Conservation (phyloP, 2,797 vertebrate species). For the Aphelocoma californica region DNA sequence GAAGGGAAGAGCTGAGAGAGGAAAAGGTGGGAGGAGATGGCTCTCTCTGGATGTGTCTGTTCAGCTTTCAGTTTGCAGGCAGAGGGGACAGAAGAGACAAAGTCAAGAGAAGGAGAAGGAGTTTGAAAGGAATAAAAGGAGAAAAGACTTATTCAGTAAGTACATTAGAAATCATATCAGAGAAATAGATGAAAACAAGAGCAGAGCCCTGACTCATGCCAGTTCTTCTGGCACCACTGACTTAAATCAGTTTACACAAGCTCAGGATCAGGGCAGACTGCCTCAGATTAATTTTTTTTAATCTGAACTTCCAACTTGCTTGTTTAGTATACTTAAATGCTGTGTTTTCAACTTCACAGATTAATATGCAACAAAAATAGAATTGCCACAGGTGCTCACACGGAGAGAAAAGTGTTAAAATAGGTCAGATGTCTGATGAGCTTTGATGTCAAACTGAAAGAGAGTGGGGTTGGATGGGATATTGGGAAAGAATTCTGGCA, state of each 20-base stretch:
- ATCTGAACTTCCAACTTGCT: neutral
- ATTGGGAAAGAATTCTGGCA: neutral
- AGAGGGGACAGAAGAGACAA: neutral
- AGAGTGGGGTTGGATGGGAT: neutral
- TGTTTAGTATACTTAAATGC: neutral
- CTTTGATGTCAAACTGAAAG: neutral
- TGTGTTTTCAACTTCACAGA: neutral
- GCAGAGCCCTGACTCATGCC: neutral
- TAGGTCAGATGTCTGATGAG: neutral
- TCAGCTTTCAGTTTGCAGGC: neutral
- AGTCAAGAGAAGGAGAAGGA: neutral
- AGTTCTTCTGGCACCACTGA: neutral
- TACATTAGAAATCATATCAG: neutral
- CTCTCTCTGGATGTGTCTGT: neutral
- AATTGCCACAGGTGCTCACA: neutral
- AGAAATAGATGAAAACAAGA: neutral
- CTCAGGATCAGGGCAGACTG: neutral
- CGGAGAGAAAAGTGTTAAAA: neutral
- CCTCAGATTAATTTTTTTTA: neutral
- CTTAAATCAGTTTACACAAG: neutral
- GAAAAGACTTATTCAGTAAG: neutral
- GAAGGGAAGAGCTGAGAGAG: neutral
- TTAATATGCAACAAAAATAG: neutral
- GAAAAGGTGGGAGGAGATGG: neutral
- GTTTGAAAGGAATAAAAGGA: neutral